Conservation (phyloP, 1,140 invertebrate species). For the Drosophila leontia region DNA sequence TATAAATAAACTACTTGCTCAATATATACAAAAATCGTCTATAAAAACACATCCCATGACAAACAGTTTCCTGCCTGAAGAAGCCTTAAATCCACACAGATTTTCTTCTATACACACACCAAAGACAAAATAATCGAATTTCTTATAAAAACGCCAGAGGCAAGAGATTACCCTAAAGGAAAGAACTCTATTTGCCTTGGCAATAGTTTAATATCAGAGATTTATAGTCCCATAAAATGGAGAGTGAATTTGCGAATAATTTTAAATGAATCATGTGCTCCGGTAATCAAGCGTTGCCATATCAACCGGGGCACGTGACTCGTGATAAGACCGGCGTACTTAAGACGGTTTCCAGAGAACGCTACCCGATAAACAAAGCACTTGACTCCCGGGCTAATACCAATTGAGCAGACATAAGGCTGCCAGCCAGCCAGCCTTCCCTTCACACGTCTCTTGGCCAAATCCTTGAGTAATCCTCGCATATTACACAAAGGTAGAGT, state of each 20-base stretch:
- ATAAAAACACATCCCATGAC: conserved; percentile 1
- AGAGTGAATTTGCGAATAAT: conserved; percentile 42
- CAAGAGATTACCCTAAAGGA: conserved; percentile 4
- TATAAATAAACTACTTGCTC: neutral
- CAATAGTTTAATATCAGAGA: conserved; percentile 27
- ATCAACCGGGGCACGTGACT: conserved; percentile 66
- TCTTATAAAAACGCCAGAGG: neutral
- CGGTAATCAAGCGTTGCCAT: conserved; percentile 22
- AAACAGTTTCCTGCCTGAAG: conserved; percentile 3
- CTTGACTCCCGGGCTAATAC: conserved; percentile 47
- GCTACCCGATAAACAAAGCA: conserved; percentile 66
- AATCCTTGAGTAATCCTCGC: conserved; percentile 51
- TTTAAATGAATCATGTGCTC: conserved; percentile 51
- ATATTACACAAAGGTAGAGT: conserved; percentile 30
- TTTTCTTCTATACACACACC: neutral
- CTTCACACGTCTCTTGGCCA: conserved; percentile 33
- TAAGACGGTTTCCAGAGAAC: conserved; percentile 20
- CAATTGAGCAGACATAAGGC: conserved; percentile 55
- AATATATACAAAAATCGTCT: neutral
- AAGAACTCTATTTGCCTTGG: conserved; percentile 1
- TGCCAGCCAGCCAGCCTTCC: conserved; percentile 17
- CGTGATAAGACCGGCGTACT: conserved; percentile 50
- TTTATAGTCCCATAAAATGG: conserved; percentile 25
- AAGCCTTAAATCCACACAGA: conserved; percentile 7
- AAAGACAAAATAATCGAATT: conserved; percentile 3